Evolutionary conservation across 2,888 invertebrate species (phyloP).

Genomic region (Agrotis exclamationis): DNA sequence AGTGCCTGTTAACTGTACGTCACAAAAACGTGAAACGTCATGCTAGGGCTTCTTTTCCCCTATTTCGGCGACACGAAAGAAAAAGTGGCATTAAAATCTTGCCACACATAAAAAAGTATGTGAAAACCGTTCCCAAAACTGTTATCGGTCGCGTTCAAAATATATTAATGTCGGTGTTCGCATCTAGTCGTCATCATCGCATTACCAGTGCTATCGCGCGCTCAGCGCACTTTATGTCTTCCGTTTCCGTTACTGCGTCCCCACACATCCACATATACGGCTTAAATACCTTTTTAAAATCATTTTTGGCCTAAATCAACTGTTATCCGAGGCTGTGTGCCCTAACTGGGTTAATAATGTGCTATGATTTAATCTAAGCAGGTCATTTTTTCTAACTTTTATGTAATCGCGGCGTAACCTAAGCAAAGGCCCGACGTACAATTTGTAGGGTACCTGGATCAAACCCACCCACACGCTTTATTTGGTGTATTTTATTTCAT

Average conservation of each 20-base stretch:
- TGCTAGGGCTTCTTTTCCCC: too few species aligned
- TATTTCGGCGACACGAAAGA: not conserved
- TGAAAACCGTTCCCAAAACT: constrained; percentile 36
- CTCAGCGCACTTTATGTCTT: constrained; percentile 65
- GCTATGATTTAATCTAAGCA: constrained; percentile 16
- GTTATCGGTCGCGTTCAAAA: constrained; percentile 59
- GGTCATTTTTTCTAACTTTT: constrained; percentile 22
- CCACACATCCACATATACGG: constrained; percentile 56
- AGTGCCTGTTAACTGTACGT: too few species aligned
- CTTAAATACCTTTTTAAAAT: constrained; percentile 67
- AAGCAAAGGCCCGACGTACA: too few species aligned
- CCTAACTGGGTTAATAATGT: constrained; percentile 23
- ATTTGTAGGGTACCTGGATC: too few species aligned
- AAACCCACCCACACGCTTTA: too few species aligned
- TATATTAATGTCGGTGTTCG: constrained; percentile 62
- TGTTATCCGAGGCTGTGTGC: constrained; percentile 43
- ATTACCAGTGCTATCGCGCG: constrained; percentile 63
- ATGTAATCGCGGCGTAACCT: not conserved
- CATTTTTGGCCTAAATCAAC: constrained; percentile 63
- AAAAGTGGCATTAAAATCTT: not conserved
- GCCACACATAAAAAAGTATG: constrained; percentile 21
- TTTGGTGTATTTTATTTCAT: too few species aligned
- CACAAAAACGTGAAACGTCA: too few species aligned
- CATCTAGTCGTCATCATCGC: constrained; percentile 67
- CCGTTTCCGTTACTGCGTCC: constrained; percentile 58